These are phyloP conservation scores for Sebastes iracundus DNA, from an alignment of 2,797 vertebrate species.

Conservation along the genomic window DNA sequence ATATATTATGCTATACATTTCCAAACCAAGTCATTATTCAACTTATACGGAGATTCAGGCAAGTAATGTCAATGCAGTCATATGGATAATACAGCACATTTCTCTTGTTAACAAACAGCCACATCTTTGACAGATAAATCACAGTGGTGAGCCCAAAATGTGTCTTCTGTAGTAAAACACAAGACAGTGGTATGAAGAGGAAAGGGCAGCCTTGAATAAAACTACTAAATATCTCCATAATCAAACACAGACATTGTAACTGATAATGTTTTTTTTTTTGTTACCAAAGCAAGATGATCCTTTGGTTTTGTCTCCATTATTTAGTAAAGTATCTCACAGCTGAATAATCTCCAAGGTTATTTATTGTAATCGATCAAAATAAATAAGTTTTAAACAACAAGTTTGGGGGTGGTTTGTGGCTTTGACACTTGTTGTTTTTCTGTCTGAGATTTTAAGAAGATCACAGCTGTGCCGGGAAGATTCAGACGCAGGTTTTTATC, in stretches of 20 bases:
- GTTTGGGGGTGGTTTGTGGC: neutral
- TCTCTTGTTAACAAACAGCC: neutral
- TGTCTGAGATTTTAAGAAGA: slow-evolving; percentile 9
- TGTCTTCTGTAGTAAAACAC: neutral
- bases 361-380: no score
- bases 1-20: neutral
- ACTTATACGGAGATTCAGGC: neutral
- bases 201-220: neutral
- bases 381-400: neutral
- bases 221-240: neutral
- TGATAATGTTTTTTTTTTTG: neutral
- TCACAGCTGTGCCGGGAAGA: slow-evolving; percentile 46
- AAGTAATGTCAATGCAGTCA: neutral
- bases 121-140: neutral
- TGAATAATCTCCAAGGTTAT: neutral
- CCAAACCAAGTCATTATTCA: neutral
- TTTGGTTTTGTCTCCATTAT: neutral
- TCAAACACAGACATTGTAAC: no score
- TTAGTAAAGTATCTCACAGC: neutral
- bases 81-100: neutral
- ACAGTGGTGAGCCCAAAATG: neutral
- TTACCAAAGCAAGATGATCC: neutral
- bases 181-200: neutral
- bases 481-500: slow-evolving; percentile 19
- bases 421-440: neutral